These are phyloP conservation scores for Orientallactaga sibirica DNA, from an alignment of 2,797 vertebrate genomes.

Conservation along the genomic window DNA sequence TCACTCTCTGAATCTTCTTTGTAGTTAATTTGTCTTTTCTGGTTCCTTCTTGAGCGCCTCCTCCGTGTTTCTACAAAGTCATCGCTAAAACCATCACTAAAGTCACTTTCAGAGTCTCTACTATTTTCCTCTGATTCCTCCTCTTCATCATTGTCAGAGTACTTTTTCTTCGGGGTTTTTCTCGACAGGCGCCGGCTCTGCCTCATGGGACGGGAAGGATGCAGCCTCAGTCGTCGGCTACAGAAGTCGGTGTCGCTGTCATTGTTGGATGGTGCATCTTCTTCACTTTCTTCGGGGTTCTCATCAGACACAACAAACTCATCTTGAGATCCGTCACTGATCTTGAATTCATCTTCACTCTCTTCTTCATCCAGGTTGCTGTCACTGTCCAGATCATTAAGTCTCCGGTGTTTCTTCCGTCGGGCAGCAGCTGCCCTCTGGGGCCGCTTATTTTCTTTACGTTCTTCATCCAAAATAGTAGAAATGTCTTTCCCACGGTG, in stretches of 20 bases:
- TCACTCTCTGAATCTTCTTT: slow-evolving; percentile 98
- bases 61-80: slow-evolving; percentile 94
- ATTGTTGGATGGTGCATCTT: slow-evolving; percentile 91
- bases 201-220: slow-evolving; percentile 85
- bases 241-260: slow-evolving; percentile 93
- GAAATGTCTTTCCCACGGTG: slow-evolving; percentile 96
- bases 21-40: slow-evolving; percentile 97
- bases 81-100: slow-evolving; percentile 94
- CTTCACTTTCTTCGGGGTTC: slow-evolving; percentile 93
- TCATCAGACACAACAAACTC: slow-evolving; percentile 94
- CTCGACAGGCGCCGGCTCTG: slow-evolving; percentile 89
- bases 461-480: slow-evolving; percentile 94
- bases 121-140: slow-evolving; percentile 94
- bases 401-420: slow-evolving; percentile 94
- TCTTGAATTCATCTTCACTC: slow-evolving; percentile 97
- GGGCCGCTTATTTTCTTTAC: slow-evolving; percentile 92
- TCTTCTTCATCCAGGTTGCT: slow-evolving; percentile 97
- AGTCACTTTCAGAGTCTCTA: slow-evolving; percentile 90
- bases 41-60: slow-evolving; percentile 94
- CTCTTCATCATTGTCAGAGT: slow-evolving; percentile 95
- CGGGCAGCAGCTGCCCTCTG: slow-evolving; percentile 88
- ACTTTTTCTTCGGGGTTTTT: slow-evolving; percentile 90
- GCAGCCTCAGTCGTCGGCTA: slow-evolving; percentile 88
- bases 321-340: slow-evolving; percentile 97
- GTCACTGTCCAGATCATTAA: slow-evolving; percentile 98